Evolutionary conservation across 2,797 vertebrate genomes (phyloP).

Genomic region (Cephalopachus bancanus): DNA sequence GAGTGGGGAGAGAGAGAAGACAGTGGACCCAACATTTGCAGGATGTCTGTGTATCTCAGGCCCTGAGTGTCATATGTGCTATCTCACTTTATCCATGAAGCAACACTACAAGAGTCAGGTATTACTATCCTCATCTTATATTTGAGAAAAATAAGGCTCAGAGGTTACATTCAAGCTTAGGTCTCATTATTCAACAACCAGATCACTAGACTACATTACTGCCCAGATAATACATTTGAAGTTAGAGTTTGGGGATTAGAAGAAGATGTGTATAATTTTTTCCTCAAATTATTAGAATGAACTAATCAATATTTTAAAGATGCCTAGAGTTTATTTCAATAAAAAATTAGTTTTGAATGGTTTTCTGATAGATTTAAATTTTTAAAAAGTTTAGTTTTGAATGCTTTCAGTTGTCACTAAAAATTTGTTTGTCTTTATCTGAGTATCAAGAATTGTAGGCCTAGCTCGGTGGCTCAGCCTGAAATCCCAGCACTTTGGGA

Average conservation of each 20-base stretch:
- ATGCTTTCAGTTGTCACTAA: background rate
- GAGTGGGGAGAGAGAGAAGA: background rate
- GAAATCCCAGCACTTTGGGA: no score
- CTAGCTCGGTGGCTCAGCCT: no score
- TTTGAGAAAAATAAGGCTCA: background rate
- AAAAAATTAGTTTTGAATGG: background rate
- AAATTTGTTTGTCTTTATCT: background rate
- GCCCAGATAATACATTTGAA: background rate
- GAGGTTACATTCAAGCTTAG: background rate
- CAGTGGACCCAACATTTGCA: background rate
- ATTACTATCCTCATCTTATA: background rate
- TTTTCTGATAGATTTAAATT: constrained; percentile 28
- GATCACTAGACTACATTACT: background rate
- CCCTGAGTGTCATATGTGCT: accelerated
- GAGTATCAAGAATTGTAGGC: background rate
- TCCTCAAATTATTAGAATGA: background rate
- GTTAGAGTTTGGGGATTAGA: background rate
- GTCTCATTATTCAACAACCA: background rate
- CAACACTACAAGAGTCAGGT: background rate
- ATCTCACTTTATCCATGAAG: background rate
- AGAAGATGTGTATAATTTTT: background rate
- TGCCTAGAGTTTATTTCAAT: background rate
- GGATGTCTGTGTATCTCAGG: background rate
- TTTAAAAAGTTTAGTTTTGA: background rate
- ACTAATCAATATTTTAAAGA: constrained; percentile 17